Percentiles rank a stretch among this genome's conserved stretches.
These are phyloP conservation scores for Girardinichthys multiradiatus DNA, from an alignment of 2,113 vertebrate species.

Conservation along the genomic window DNA sequence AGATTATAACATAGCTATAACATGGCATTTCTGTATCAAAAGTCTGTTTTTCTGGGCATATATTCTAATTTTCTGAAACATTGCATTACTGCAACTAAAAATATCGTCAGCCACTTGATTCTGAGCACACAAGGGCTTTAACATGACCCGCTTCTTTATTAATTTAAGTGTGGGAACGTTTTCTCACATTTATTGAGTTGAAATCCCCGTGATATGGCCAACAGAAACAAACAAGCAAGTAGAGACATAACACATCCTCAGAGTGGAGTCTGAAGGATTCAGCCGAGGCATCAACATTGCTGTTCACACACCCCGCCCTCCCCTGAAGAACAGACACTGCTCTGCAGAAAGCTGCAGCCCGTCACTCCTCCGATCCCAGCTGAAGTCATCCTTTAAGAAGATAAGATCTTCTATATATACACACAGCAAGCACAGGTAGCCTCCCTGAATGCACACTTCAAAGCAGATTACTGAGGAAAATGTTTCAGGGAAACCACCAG, in stretches of 20 bases:
- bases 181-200: not conserved
- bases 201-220: not conserved
- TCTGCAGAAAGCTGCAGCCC: conserved; percentile 19
- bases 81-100: no score
- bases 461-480: conserved; percentile 69
- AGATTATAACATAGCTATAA: no score
- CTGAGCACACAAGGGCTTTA: no score
- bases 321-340: not conserved
- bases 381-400: conserved; percentile 68
- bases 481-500: not conserved
- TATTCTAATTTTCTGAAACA: no score
- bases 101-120: not conserved
- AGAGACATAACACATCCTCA: conserved; percentile 13
- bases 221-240: conserved; percentile 3
- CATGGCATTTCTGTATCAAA: not conserved
- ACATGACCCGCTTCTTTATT: no score
- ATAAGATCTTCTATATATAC: conserved; percentile 74
- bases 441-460: conserved; percentile 22
- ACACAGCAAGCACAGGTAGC: conserved; percentile 52
- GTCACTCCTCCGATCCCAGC: conserved; percentile 51
- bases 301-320: conserved; percentile 19
- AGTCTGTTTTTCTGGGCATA: not conserved
- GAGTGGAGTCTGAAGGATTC: conserved; percentile 10
- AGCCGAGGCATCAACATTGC: not conserved
- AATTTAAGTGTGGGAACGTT: not conserved